phyloP scores from a whole-genome alignment of 2,888 invertebrate species.

The Morpho deidamia region DNA sequence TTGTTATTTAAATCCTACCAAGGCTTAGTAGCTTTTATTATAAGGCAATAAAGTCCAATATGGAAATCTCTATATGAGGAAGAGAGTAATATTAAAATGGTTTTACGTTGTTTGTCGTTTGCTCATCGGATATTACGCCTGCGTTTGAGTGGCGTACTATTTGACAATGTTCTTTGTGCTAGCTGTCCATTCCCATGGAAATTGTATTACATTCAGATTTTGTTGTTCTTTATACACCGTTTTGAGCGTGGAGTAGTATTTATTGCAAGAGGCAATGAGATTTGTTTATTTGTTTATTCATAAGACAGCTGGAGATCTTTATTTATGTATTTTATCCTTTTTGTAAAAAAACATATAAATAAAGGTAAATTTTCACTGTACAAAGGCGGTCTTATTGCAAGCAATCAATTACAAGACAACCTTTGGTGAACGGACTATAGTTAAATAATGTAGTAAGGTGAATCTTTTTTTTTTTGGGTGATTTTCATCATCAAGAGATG shows the following conservation, averaged over 20 bases:
- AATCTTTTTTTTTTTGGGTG: no score
- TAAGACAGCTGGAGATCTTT: no score
- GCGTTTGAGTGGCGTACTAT: slow-evolving; percentile 46
- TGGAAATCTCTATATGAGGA: not conserved
- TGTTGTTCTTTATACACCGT: slow-evolving; percentile 38
- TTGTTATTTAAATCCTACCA: not conserved
- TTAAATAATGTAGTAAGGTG: no score
- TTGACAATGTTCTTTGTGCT: slow-evolving; percentile 51
- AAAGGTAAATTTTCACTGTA: not conserved
- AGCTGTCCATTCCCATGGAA: slow-evolving; percentile 52
- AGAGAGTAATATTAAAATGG: slow-evolving; percentile 28
- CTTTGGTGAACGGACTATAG: no score
- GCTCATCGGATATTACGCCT: slow-evolving; percentile 59
- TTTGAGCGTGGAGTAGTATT: slow-evolving; percentile 17
- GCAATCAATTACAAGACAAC: no score
- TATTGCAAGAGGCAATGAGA: slow-evolving; percentile 3
- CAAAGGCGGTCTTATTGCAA: not conserved
- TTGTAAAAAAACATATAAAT: no score
- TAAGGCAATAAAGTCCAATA: slow-evolving; percentile 8
- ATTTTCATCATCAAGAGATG: no score
- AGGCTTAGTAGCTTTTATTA: slow-evolving; percentile 1
- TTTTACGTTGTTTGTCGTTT: slow-evolving; percentile 46
- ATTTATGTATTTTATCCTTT: no score
- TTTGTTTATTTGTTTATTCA: not conserved
- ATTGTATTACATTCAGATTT: slow-evolving; percentile 49